Evolutionary conservation across 2,888 invertebrate species (phyloP).

Genomic region (Hyalella azteca): DNA sequence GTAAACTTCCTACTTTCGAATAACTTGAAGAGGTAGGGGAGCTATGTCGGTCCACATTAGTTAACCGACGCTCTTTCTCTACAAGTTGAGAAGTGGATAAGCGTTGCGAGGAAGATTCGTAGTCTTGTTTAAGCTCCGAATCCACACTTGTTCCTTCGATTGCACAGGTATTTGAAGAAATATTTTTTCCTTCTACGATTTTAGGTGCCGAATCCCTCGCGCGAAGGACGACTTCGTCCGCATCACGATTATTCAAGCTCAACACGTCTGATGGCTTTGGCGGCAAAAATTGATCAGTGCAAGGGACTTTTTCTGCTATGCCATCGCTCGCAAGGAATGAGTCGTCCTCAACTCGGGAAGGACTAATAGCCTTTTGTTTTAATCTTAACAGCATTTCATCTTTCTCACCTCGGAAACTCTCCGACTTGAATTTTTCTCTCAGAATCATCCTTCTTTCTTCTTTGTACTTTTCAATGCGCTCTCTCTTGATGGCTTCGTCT

Average conservation of each 20-base stretch:
- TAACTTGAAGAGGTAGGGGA: background rate
- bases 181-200: background rate
- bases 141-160: no score
- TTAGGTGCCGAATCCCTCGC: background rate
- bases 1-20: background rate
- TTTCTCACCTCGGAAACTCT: slow-evolving; percentile 62
- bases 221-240: background rate
- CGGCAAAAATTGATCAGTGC: background rate
- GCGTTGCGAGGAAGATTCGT: no score
- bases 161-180: background rate
- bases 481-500: slow-evolving; percentile 72
- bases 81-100: slow-evolving; percentile 40
- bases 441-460: slow-evolving; percentile 85
- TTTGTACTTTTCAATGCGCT: slow-evolving; percentile 87
- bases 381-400: slow-evolving; percentile 73
- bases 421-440: slow-evolving; percentile 82
- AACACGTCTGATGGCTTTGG: background rate
- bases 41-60: background rate
- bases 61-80: slow-evolving; percentile 41
- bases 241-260: background rate
- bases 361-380: slow-evolving; percentile 64
- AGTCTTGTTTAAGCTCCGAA: no score
- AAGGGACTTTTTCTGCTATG: background rate
- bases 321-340: background rate
- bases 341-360: slow-evolving; percentile 39